A percentile compares a stretch with the other conserved stretches of the same genome.
These are phyloP conservation scores for Ptilorrhoa leucosticta DNA, from an alignment of 2,113 vertebrate species.

Conservation along the genomic window DNA sequence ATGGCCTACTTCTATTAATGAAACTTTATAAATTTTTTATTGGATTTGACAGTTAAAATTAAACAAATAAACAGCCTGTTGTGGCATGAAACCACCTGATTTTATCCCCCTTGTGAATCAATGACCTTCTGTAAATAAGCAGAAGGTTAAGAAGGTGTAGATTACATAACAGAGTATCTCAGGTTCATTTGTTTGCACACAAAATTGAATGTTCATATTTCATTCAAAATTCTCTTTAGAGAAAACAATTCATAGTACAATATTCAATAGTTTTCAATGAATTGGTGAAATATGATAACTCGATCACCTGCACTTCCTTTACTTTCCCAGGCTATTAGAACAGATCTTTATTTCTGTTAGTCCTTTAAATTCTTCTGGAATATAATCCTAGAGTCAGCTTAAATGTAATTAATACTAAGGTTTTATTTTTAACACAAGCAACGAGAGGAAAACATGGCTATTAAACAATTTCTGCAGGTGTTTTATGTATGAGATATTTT, in stretches of 20 bases:
- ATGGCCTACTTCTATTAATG: neutral
- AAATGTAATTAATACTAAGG: conserved; percentile 71
- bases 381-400: conserved; percentile 69
- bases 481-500: neutral
- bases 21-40: conserved; percentile 26
- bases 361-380: conserved; percentile 66
- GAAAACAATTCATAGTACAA: conserved; percentile 48
- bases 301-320: conserved; percentile 68
- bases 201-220: conserved; percentile 56
- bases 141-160: neutral
- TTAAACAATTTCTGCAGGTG: neutral
- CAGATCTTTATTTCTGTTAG: conserved; percentile 37
- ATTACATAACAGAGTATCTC: neutral
- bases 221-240: conserved; percentile 56
- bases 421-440: conserved; percentile 49
- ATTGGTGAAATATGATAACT: conserved; percentile 63
- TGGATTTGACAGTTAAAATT: conserved; percentile 18
- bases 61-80: conserved; percentile 27
- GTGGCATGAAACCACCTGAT: neutral
- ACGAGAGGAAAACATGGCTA: neutral
- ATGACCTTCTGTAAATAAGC: neutral
- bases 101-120: neutral
- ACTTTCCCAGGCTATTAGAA: conserved; percentile 73
- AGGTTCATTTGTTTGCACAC: conserved; percentile 1
- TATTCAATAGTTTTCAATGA: conserved; percentile 50